Base-by-base conservation (phyloP, 2,797 vertebrate species). In the Gambusia yucatana region DNA sequence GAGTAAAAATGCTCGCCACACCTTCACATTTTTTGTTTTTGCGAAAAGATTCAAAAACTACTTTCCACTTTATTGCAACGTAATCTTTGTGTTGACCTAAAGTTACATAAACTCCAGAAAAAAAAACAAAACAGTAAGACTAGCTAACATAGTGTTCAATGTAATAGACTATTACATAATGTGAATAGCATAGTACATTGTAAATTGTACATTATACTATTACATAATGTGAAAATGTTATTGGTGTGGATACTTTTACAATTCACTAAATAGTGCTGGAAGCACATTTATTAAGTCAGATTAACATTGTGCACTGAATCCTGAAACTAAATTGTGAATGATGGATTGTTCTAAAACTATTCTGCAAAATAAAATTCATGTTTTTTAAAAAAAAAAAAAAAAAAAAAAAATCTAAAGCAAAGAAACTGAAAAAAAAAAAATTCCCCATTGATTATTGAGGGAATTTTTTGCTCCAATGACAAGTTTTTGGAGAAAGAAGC, bases 391-490 rank as follows among this genome's bases (percentile, higher is more conserved):
- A 33, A 33, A 39, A 39, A 39, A 33, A 33, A 33, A 33, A 33
- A 33, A 33, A 39, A 39, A 39, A 39, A 39, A 39, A 39, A 65
- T 47, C 10, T 43, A 79, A 81, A 82, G 59, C 76, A 55, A 74
- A 67, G 2, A 3, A 6, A 30, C 20, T 0, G 5, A 65, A 52
- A 33, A 33, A 33, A 33, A 33, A 33, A 33, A 50, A 46, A 39
- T 39, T 36, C 39, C 39, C 39, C 39, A 41, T 7, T 41, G 39
- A 41, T 41, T 41, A 41, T 41, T 41, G 41, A 44, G 43, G 11
- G 43, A 13, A 44, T 44, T 44, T 44, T 44, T 44, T 13, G 13
- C 13, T 44, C 43, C 43, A 44, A 13, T 44, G 43, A 13, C 11
- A 44, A 13, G 43, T 43, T 43, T 33, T 43, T 43, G 41, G 41